Evolutionary conservation across 1,140 invertebrate species (phyloP), one percentile per base, ranked within the genome.

Genomic region (Aradophagus sp.): DNA sequence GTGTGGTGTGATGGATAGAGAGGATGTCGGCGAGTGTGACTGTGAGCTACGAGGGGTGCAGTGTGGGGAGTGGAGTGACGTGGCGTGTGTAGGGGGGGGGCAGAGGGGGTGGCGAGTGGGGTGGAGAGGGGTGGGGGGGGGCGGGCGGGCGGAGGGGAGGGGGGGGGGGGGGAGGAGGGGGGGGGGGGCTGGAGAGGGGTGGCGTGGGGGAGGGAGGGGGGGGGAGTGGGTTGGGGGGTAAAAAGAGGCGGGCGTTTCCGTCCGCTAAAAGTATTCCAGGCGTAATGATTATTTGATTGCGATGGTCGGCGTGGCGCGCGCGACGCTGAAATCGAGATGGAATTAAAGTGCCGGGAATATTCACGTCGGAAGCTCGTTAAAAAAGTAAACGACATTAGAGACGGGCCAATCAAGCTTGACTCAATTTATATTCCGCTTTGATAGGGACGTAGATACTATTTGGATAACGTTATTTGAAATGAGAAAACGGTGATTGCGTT

Each of bases 371-470:
- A 71, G n/a, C 61, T 66, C 61, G 68, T 72, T 72, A 72, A 72
- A 72, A 71, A 72, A 72, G 61, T 71, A 71, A 71, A 71, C 61
- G 68, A 65, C 53, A 55, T 71, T 71, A 65, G 44, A 71, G 61
- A 55, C 61, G 61, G 61, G 61, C 42, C 68, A 71, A 71, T 71
- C 68, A 71, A 59, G 56, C 56, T 56, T 62, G 61, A 71, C 68
- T 65, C 68, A 55, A 71, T 71, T 65, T 71, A 65, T 65, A 65
- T 65, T 71, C 59, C 59, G 67, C 59, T 71, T 71, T 71, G 59
- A 71, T 59, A 27, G 59, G 41, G 35, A 47, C 15, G 65, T 16
- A 32, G 67, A 71, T 71, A 71, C 59, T 71, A 62, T 71, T 71
- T 71, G 59, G 59, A 71, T 65, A 71, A 61, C 68, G 61, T 71